Base-by-base conservation (phyloP, 92 coral and sea anemone genomes). In the Epizoanthus rinbou region DNA sequence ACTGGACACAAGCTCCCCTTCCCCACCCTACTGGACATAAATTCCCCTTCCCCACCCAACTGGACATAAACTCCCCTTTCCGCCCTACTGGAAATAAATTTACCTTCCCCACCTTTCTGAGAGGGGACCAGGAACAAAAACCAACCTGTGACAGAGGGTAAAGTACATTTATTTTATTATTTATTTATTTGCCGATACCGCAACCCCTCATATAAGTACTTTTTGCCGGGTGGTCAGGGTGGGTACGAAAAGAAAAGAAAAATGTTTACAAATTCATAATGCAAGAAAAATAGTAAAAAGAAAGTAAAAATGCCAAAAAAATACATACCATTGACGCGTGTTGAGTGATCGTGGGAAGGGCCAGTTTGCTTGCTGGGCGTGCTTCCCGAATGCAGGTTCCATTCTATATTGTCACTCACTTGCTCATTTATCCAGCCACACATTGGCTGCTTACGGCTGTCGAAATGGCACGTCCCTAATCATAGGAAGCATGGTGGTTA, bases 371-470 rank as follows among this genome's bases (percentile, higher is more conserved):
- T 18, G 37, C 95, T 95, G 4, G 82, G 83, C n/a, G 98, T 95
- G 2, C 33, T 75, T 28, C 97, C 98, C 57, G 86, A 76, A 21
- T 76, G 80, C 23, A 88, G 76, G 6, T 69, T 18, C 98, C 98
- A 95, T 64, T 95, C 98, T 68, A 95, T 87, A 16, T 89, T 45
- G 85, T 95, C 98, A 19, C 90, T 97, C 41, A 93, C 45, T 8
- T 89, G 91, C 19, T 91, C 88, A 67, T 95, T 91, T 63, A 88
- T 80, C 98, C 98, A 95, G 18, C 94, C 98, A 72, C 98, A 95
- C 82, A 91, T 85, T 5, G 90, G 89, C 2, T 62, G 41, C 3
- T 19, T 6, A 8, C 2, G 58, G 58, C 91, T 86, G 69, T 95
- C 98, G 59, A 93, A 93, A 66, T 91, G 81, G 19, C 97, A 95